Evolutionary conservation across 2,888 invertebrate genomes (phyloP).

Genomic region (Cataglyphis livida): DNA sequence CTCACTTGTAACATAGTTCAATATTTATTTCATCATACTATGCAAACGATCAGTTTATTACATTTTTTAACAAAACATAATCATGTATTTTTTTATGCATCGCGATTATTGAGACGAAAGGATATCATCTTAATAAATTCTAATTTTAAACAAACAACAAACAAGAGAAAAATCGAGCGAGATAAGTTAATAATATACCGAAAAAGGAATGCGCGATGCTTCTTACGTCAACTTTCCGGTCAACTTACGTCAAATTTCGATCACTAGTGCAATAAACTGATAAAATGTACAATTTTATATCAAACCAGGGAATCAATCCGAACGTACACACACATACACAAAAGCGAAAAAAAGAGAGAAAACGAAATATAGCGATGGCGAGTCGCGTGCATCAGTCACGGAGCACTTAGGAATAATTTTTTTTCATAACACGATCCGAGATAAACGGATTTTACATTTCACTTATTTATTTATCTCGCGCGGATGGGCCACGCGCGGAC

Average conservation of each 20-base stretch:
- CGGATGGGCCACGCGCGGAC: background rate
- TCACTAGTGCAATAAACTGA: conserved; percentile 13
- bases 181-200: background rate
- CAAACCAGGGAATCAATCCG: conserved; percentile 9
- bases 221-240: conserved; percentile 6
- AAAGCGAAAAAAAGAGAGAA: background rate
- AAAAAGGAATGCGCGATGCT: conserved; percentile 22
- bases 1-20: background rate
- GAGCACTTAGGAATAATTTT: background rate
- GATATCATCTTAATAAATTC: background rate
- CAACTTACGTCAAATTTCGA: no score
- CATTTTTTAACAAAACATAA: background rate
- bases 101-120: background rate
- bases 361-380: background rate
- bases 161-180: background rate
- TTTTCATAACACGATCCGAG: background rate
- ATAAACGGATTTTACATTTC: background rate
- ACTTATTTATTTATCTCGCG: conserved; percentile 36
- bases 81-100: background rate
- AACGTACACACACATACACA: background rate
- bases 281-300: conserved; percentile 3
- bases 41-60: background rate
- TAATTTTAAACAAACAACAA: background rate
- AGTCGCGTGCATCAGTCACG: background rate
- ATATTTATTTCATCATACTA: conserved; percentile 1